Percentiles rank a stretch among this genome's conserved stretches.
These are phyloP conservation scores for Creontiades dilutus DNA, from an alignment of 2,888 invertebrate species.

Conservation along the genomic window DNA sequence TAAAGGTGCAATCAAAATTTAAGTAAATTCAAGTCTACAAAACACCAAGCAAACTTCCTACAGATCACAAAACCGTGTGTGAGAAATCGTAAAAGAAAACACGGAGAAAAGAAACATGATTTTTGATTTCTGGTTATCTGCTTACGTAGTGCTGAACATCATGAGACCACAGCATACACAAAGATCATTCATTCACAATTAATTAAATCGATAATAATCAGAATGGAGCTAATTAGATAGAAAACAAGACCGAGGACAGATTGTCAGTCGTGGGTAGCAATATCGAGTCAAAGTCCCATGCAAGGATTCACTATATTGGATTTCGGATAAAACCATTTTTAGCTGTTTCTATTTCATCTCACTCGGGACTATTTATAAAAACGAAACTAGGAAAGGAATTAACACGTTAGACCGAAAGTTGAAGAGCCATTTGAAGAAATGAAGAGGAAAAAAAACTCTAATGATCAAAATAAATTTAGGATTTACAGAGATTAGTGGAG, in stretches of 20 bases:
- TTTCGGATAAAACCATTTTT: constrained; percentile 40
- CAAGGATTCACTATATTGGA: constrained; percentile 47
- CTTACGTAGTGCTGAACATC: not conserved
- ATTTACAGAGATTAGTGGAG: not conserved
- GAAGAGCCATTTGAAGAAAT: not conserved
- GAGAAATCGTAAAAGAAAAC: not conserved
- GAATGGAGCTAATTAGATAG: not conserved
- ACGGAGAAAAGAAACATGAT: not conserved
- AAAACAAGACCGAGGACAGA: not conserved
- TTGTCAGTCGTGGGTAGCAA: not conserved
- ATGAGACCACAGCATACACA: not conserved
- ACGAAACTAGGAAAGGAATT: not conserved
- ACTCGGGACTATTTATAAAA: not conserved
- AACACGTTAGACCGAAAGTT: not conserved
- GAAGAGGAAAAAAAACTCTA: not conserved
- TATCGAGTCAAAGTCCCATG: constrained; percentile 22
- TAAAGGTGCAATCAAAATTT: not conserved
- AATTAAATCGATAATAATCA: not conserved
- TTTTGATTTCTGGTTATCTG: not conserved
- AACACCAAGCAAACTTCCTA: not conserved
- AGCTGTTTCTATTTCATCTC: not conserved
- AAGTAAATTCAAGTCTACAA: not conserved
- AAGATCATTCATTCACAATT: not conserved
- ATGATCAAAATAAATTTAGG: not conserved
- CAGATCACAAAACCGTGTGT: not conserved